These are phyloP conservation scores for Cepaea nemoralis DNA, from an alignment of 1,140 invertebrate species.

Conservation along the genomic window DNA sequence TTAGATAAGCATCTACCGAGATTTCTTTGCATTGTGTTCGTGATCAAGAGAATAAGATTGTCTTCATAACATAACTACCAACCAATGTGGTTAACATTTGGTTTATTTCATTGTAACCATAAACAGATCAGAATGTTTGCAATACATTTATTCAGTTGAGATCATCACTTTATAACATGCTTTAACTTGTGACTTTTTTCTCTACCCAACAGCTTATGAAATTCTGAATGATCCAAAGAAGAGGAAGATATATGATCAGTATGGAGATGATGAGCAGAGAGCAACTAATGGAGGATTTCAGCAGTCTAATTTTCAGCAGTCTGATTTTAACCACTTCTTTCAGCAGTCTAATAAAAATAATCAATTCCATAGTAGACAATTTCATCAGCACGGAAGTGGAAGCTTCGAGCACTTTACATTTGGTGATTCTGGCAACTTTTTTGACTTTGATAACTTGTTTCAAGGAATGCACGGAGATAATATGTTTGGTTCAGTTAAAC, in stretches of 20 bases:
- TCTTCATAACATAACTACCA: no score
- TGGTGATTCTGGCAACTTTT: conserved; percentile 53
- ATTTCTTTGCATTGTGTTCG: no score
- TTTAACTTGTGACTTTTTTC: background rate
- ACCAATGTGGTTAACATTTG: no score
- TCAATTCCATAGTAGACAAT: conserved; percentile 14
- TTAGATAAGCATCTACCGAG: no score
- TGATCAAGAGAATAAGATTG: no score
- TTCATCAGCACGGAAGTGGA: background rate
- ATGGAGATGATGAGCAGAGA: conserved; percentile 75
- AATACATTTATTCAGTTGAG: no score
- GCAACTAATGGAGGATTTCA: conserved; percentile 48
- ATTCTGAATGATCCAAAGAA: conserved; percentile 92
- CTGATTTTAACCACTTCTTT: conserved; percentile 69
- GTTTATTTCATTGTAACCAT: no score
- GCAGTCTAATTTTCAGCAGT: conserved; percentile 55
- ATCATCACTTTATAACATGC: no score
- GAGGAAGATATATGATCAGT: conserved; percentile 92
- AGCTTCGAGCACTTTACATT: conserved; percentile 48
- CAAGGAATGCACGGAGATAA: conserved; percentile 49
- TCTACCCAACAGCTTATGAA: conserved; percentile 85
- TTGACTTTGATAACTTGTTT: conserved; percentile 66
- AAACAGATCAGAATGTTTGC: no score
- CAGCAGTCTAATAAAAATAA: conserved; percentile 62
- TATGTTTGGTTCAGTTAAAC: conserved; percentile 44